Evolutionary conservation across 2,888 invertebrate species (phyloP), one percentile per base, ranked within the genome.

Genomic region (Alsophila aescularia): DNA sequence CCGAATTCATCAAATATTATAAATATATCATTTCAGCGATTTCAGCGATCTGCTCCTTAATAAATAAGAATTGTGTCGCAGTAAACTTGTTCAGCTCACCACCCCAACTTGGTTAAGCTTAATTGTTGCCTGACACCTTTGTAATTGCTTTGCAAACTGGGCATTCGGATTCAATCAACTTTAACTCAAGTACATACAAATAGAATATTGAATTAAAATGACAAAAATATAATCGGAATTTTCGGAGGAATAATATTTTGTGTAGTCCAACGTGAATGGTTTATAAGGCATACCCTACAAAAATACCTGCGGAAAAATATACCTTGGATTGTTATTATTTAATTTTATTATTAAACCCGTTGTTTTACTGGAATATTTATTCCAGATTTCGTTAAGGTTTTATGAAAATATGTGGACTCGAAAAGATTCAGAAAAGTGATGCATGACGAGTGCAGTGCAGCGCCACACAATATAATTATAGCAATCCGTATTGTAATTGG

Each of bases 61-160:
- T 31, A 12, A n/a, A 42, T 8, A 31, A 18, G 15, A 8, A 29
- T 29, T 29, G 31, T 42, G 16, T 32, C 27, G 27, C 14, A n/a
- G 5, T 4, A 1, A 18, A 16, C n/a, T 42, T 32, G 42, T 16
- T 16, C 42, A 32, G 32, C 42, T 41, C 14, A n/a, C 29, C 14
- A n/a, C 29, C 12, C 6, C 15, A 32, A 32, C 31, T 42, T 31
- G 31, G 45, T 36, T 16, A 4, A 21, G 9, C 24, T 34, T 10
- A 4, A 21, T 21, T 15, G 34, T 18, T 34, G 35, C 34, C 27
- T 15, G 48, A 40, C 48, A 40, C 32, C 47, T 48, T 32, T 32
- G 21, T 40, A 40, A 48, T 48, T 40, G 39, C 40, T 32, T 32
- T 13, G 31, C 39, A 21, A 18, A 31, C 14, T 15, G 15, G 31